Percentiles rank a stretch among this genome's conserved stretches.
Evolutionary conservation across 2,888 invertebrate species (phyloP).

Genomic region (Aporophyla lueneburgensis): DNA sequence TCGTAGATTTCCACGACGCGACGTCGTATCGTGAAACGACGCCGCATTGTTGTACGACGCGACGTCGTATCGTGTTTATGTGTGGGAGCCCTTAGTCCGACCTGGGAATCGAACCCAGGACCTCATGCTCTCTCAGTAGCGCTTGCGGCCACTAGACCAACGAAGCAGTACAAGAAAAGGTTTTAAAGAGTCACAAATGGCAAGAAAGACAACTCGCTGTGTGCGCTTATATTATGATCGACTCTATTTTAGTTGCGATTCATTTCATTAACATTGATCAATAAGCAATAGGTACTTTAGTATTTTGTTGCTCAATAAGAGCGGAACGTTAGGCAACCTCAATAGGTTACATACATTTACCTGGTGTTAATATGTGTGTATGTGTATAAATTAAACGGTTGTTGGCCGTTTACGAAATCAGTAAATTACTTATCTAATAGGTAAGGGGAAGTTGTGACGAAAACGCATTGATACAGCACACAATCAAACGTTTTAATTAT

Average conservation of each 20-base stretch:
- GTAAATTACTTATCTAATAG: not conserved
- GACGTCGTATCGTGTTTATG: too few relatives aligned
- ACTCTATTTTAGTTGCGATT: not conserved
- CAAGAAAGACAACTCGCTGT: too few relatives aligned
- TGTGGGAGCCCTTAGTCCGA: too few relatives aligned
- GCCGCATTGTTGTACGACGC: too few relatives aligned
- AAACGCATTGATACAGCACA: slow-evolving; percentile 68
- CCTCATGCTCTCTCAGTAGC: too few relatives aligned
- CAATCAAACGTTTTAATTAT: slow-evolving; percentile 76
- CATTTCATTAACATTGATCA: too few relatives aligned
- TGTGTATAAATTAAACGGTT: not conserved
- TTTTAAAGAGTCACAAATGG: not conserved
- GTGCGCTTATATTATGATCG: not conserved
- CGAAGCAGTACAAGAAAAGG: too few relatives aligned
- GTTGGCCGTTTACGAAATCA: not conserved
- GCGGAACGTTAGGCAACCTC: not conserved
- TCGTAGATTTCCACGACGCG: too few relatives aligned
- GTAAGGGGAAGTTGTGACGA: slow-evolving; percentile 2
- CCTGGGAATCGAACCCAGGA: too few relatives aligned
- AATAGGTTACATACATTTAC: not conserved
- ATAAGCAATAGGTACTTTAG: not conserved
- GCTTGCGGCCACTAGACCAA: too few relatives aligned
- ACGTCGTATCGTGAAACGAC: too few relatives aligned
- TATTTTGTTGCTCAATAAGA: not conserved
- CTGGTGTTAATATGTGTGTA: not conserved